Base-by-base conservation (phyloP, 2,797 vertebrate species). In the Holocentrus rufus region DNA sequence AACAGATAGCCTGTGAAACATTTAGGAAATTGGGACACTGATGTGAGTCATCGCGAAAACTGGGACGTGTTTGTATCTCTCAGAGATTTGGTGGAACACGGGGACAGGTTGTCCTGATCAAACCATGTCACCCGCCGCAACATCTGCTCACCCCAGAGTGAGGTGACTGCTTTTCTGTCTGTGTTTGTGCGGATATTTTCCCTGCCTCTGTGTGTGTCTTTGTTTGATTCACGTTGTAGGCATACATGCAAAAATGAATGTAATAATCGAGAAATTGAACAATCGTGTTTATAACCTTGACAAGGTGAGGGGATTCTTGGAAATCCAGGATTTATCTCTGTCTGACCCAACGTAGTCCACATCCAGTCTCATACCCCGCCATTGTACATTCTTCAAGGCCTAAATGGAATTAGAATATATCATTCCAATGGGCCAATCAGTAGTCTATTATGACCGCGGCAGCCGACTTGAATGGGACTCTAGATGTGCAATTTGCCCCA, bases 321-420 rank as follows among this genome's bases (percentile, higher is more conserved):
- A 77, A 70, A 70, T 75, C 54, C 17, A 30, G 6, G 52, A 30
- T 7, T 31, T 17, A 11, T 23, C 20, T 75, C 65, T 75, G 39
- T 72, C 55, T 57, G 23, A 53, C 62, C 57, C n/a, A 44, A 15
- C 6, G 23, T 27, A 56, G 55, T 69, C 46, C 46, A 79, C 50
- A 80, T 36, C 50, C 65, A 77, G 11, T 56, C 49, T 65, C 13
- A 63, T 0, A 30, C 39, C 7, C 25, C 46, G 22, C 59, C 71
- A 76, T 87, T 77, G 71, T 73, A 49, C 47, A 81, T 61, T 57
- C 80, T 82, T 83, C 39, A 59, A 52, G 62, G 69, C 52, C 39
- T 73, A 69, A 76, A 88, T 79, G 71, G 72, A 49, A 87, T 88
- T 80, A 82, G 57, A 88, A 81, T 88, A 85, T 76, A 80, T 87